Evolutionary conservation across 2,888 invertebrate species (phyloP), one percentile per base, ranked within the genome.

Genomic region (Phyllotreta striolata): DNA sequence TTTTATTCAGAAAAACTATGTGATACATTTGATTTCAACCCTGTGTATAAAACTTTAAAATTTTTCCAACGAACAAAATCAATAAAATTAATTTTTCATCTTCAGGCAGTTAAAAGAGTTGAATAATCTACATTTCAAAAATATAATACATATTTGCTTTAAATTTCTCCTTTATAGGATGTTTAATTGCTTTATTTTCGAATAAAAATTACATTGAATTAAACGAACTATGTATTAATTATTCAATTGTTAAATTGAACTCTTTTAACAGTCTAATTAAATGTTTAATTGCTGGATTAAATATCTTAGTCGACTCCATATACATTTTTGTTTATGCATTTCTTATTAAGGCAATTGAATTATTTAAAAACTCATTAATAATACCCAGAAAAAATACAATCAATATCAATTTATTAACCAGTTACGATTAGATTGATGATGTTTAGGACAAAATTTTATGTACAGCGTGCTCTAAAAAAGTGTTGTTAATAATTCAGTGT

Each of bases 311-410:
- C 35, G 49, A 49, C 35, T 5, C 8, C 37, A 49, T n/a, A 49
- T 8, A 52, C 38, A 14, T 13, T 52, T 52, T 12, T 35, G 49
- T 49, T 52, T 39, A 43, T 52, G 40, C 34, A 14, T 52, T 34
- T 52, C 44, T 24, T 24, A 38, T 52, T 52, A 37, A 52, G 24
- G 38, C 52, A 52, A 60, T 60, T 37, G 14, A 24, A 47, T 34
- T 52, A 38, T 43, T 60, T 14, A 54, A 54, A 52, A 52, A 43
- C 10, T 52, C 60, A 60, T 60, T 60, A 34, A 43, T 59, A 41
- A 43, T 38, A 51, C 8, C 43, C 13, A 41, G 38, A 44, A 60
- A 52, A 59, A 52, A 44, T 10, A 44, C 52, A 54, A 60, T 60
- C 60, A 54, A 57, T 24, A 39, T 47, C 47, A 57, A 60, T 44